Evolutionary conservation across 2,113 vertebrate species (phyloP).

Genomic region (Apodemus sylvaticus): DNA sequence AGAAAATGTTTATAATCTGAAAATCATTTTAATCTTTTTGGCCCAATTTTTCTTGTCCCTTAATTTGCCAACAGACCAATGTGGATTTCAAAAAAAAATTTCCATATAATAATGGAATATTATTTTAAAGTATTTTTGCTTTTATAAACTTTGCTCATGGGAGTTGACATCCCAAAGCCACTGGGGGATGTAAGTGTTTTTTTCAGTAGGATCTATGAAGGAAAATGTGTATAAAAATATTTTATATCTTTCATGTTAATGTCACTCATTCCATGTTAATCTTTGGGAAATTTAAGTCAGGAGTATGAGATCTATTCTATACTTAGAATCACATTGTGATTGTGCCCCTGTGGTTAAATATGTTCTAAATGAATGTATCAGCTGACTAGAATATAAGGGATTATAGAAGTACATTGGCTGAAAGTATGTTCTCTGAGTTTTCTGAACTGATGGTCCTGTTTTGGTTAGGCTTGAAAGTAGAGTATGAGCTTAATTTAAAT

Average conservation of each 20-base stretch:
- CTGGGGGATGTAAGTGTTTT: constrained; percentile 17
- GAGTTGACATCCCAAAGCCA: constrained; percentile 1
- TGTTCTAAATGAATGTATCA: not conserved
- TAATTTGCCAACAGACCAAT: constrained; percentile 64
- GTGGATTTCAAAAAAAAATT: constrained; percentile 63
- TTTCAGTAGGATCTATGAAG: not conserved
- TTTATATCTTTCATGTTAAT: not conserved
- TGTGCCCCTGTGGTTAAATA: not conserved
- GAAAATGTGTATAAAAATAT: not conserved
- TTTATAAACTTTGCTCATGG: not conserved
- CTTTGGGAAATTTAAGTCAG: not conserved
- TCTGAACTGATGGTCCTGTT: not conserved
- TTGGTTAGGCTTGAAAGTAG: not conserved
- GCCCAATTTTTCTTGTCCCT: constrained; percentile 64
- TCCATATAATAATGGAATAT: not conserved
- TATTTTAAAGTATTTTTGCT: constrained; percentile 49
- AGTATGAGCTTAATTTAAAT: not conserved
- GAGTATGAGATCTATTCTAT: not conserved
- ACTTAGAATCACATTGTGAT: not conserved
- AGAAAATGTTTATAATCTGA: constrained; percentile 77
- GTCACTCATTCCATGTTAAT: not conserved
- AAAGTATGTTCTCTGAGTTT: not conserved
- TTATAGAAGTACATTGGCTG: not conserved
- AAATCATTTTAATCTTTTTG: constrained; percentile 69
- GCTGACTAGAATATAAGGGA: not conserved